Percentiles rank a stretch among this genome's conserved stretches.
phyloP scores from a whole-genome alignment of 2,797 vertebrate genomes.

The Threskiornis aethiopicus region DNA sequence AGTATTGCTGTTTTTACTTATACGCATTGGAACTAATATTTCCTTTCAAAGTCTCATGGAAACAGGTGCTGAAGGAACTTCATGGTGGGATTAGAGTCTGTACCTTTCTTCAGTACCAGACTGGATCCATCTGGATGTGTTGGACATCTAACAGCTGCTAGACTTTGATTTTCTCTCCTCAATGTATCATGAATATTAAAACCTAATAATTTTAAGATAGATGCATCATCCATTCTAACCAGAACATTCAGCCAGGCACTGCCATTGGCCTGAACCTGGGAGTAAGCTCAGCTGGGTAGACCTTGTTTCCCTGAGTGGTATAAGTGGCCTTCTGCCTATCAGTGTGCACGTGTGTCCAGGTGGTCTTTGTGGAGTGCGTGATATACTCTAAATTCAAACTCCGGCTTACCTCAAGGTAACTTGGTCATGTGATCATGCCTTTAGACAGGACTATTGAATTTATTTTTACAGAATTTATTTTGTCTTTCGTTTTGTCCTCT shows the following conservation, averaged over 20 bases:
- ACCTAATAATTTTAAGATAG: background rate
- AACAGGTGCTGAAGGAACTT: background rate
- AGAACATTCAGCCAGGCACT: background rate
- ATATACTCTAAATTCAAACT: background rate
- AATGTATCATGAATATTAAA: background rate
- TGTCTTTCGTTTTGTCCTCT: background rate
- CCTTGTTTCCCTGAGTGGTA: background rate
- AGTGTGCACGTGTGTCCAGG: background rate
- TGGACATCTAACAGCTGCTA: background rate
- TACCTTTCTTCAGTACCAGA: background rate
- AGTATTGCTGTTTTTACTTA: background rate
- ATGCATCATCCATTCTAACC: background rate
- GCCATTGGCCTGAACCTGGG: background rate
- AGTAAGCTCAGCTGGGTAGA: background rate
- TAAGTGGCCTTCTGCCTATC: background rate
- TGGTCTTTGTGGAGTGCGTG: background rate
- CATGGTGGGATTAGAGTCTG: background rate
- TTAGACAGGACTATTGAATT: background rate
- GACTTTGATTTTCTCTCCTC: background rate
- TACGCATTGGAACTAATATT: background rate
- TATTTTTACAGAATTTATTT: background rate
- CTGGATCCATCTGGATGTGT: fast-evolving
- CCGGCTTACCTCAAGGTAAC: background rate
- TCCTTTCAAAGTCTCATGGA: background rate
- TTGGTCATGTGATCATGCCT: background rate